Evolutionary conservation across 1,140 invertebrate species (phyloP).

Genomic region (Asobara japonica): DNA sequence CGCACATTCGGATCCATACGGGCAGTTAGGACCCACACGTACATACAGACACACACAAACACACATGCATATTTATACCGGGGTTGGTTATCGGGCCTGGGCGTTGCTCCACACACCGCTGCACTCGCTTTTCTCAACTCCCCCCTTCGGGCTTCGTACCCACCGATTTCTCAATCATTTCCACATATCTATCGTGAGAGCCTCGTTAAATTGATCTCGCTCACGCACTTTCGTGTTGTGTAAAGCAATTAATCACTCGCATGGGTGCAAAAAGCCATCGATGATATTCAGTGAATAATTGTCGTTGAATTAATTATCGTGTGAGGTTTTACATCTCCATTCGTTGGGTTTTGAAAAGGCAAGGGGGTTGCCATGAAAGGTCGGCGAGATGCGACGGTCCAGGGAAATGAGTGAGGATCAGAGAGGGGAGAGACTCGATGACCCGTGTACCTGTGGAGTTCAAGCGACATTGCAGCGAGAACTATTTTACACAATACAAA

Average conservation of each 20-base stretch:
- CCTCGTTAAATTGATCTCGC: neutral
- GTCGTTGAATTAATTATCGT: neutral
- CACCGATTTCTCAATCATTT: conserved; percentile 26
- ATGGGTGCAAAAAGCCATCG: neutral
- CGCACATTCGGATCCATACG: no score
- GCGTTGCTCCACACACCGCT: conserved; percentile 38
- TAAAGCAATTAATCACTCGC: neutral
- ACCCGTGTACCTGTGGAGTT: no score
- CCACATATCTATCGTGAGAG: conserved; percentile 28
- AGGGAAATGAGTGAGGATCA: no score
- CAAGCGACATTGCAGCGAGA: no score
- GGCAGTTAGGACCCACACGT: no score
- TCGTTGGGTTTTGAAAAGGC: no score
- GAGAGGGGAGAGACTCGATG: no score
- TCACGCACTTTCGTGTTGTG: conserved; percentile 1
- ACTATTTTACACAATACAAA: no score
- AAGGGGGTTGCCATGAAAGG: no score
- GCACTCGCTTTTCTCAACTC: neutral
- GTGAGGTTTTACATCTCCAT: neutral
- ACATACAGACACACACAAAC: neutral
- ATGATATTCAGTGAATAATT: neutral
- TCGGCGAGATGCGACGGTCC: no score
- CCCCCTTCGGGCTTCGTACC: conserved; percentile 10
- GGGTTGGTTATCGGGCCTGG: conserved; percentile 44
- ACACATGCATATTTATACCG: no score